phyloP scores from a whole-genome alignment of 2,113 vertebrate genomes.

The Forbesichthys papilliferus region DNA sequence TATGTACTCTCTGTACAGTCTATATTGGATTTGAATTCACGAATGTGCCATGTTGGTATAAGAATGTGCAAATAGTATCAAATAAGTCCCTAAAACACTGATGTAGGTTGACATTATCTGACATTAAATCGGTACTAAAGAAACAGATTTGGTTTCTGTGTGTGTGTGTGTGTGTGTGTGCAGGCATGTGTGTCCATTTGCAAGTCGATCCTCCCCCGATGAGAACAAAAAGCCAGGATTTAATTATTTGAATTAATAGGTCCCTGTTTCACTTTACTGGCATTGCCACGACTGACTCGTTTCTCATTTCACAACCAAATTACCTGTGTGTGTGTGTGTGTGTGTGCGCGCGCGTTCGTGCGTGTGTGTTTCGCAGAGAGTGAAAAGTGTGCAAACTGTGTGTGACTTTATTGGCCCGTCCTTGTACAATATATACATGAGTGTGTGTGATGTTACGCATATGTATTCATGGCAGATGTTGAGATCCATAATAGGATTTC shows the following conservation, averaged over 20 bases:
- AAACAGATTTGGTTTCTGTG: not conserved
- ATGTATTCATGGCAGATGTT: not conserved
- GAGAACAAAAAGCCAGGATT: slow-evolving; percentile 6
- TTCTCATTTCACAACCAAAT: slow-evolving; percentile 43
- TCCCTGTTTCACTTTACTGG: slow-evolving; percentile 31
- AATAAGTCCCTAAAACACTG: too few species aligned
- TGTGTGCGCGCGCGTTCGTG: not conserved
- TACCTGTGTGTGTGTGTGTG: slow-evolving; percentile 16
- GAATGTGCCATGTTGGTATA: too few species aligned
- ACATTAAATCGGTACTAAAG: not conserved
- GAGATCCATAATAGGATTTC: slow-evolving; percentile 54
- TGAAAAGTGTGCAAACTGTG: not conserved
- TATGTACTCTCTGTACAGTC: too few species aligned
- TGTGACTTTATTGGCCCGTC: not conserved
- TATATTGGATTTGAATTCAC: too few species aligned
- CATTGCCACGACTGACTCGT: slow-evolving; percentile 19
- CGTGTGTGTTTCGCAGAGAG: not conserved
- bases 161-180: not conserved
- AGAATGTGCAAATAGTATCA: too few species aligned
- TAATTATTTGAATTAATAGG: slow-evolving; percentile 35
- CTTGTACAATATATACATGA: not conserved
- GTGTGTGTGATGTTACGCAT: not conserved
- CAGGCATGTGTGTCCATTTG: not conserved
- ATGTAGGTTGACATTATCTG: too few species aligned
- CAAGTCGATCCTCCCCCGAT: not conserved